phyloP scores from a whole-genome alignment of 2,797 vertebrate species.

The Poeciliopsis turneri region DNA sequence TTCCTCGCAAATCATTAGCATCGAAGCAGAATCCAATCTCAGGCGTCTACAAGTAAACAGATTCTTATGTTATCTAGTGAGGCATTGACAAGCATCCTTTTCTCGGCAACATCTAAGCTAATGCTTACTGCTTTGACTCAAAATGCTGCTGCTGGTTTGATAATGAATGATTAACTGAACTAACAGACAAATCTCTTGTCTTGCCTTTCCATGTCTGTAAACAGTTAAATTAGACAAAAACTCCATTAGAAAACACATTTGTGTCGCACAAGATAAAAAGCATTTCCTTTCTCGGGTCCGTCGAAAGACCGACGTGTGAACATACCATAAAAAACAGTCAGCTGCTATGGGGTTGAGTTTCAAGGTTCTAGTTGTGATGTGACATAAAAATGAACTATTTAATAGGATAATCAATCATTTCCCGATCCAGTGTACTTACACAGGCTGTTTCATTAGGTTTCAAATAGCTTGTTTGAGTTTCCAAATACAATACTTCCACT shows the following conservation, averaged over 20 bases:
- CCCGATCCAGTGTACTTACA: constrained; percentile 11
- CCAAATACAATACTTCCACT: not conserved
- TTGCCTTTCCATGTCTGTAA: not conserved
- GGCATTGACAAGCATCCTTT: constrained; percentile 48
- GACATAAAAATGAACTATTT: not conserved
- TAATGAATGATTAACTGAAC: not conserved
- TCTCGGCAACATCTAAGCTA: constrained; percentile 50
- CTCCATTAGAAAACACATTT: not conserved
- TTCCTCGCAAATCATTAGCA: constrained; percentile 21
- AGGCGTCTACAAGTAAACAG: constrained; percentile 5
- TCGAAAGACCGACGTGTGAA: not conserved
- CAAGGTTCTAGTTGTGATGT: not conserved
- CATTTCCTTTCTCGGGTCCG: not conserved
- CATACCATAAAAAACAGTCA: not conserved
- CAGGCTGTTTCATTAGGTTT: not conserved
- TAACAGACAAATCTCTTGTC: constrained; percentile 9
- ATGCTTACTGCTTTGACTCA: constrained; percentile 51
- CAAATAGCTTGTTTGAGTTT: not conserved
- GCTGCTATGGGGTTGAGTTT: not conserved
- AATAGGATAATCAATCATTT: not conserved
- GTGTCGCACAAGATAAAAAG: not conserved
- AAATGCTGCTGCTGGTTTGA: constrained; percentile 54
- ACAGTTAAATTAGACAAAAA: not conserved
- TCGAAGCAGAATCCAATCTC: constrained; percentile 23
- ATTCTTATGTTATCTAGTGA: constrained; percentile 15